Evolutionary conservation across 2,113 vertebrate species (phyloP).

Genomic region (Neogale vison): DNA sequence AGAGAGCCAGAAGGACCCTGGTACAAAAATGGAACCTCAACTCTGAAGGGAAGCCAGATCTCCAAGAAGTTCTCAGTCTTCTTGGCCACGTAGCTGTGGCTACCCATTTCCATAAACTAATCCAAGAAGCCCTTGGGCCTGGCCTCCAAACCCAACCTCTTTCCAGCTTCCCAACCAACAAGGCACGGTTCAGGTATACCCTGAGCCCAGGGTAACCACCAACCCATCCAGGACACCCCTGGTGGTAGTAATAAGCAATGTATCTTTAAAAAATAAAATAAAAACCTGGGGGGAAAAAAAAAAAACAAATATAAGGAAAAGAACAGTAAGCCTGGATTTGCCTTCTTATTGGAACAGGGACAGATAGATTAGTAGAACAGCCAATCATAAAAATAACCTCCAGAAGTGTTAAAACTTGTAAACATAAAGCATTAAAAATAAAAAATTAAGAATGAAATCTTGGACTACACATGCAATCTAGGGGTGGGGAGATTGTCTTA

Average conservation of each 20-base stretch:
- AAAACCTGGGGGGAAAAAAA: not conserved
- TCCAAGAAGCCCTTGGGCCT: not conserved
- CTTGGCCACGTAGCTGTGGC: slow-evolving; percentile 58
- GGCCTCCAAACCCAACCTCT: not conserved
- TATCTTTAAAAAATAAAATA: not conserved
- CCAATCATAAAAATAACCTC: not conserved
- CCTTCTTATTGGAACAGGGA: not conserved
- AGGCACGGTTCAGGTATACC: not conserved
- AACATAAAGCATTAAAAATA: not conserved
- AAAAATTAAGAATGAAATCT: slow-evolving; percentile 4
- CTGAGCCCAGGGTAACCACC: not conserved
- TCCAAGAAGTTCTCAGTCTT: slow-evolving; percentile 81
- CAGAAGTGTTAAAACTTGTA: not conserved
- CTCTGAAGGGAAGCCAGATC: slow-evolving; percentile 64
- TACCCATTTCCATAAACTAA: not conserved
- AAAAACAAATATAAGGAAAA: not conserved
- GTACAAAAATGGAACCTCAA: slow-evolving; percentile 68
- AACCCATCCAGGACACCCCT: not conserved
- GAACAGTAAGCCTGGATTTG: not conserved
- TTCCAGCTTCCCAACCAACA: not conserved
- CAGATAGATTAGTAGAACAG: not conserved
- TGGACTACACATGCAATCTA: not conserved
- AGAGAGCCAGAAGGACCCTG: slow-evolving; percentile 77
- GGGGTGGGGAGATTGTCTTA: not conserved
- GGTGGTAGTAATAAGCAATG: not conserved